A percentile compares a stretch with the other conserved stretches of the same genome.
phyloP scores from a whole-genome alignment of 2,113 vertebrate genomes.

The Hemichromis elongatus region DNA sequence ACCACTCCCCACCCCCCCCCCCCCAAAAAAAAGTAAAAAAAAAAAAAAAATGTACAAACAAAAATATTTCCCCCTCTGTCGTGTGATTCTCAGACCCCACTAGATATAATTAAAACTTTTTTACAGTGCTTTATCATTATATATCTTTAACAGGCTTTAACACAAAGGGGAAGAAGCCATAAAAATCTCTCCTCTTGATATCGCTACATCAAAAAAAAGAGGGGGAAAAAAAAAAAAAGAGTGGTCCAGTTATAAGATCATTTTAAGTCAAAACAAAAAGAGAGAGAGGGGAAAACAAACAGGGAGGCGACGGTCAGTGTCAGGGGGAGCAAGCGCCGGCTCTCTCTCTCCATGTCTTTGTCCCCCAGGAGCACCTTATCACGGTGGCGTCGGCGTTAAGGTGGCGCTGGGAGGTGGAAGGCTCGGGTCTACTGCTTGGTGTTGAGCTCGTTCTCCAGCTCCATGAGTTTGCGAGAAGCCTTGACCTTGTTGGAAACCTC shows the following conservation, averaged over 20 bases:
- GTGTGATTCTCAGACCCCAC: slow-evolving; percentile 65
- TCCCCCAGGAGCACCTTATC: slow-evolving; percentile 24
- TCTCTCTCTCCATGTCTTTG: not conserved
- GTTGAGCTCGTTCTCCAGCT: slow-evolving; percentile 97
- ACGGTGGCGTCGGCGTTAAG: not conserved
- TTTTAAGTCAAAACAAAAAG: slow-evolving; percentile 56
- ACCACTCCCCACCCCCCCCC: slow-evolving; percentile 33
- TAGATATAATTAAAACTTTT: slow-evolving; percentile 76
- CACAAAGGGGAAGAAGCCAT: slow-evolving; percentile 62
- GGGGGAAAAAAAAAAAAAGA: slow-evolving; percentile 41
- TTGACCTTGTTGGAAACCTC: slow-evolving; percentile 97
- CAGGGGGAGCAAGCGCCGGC: not conserved
- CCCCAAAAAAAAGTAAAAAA: not conserved
- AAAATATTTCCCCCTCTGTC: slow-evolving; percentile 74
- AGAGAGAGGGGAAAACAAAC: slow-evolving; percentile 30
- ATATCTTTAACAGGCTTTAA: slow-evolving; percentile 72
- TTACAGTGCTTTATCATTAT: slow-evolving; percentile 82
- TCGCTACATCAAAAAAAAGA: slow-evolving; percentile 62
- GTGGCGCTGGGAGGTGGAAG: slow-evolving; percentile 11
- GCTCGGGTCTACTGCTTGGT: slow-evolving; percentile 79
- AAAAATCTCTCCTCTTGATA: slow-evolving; percentile 66
- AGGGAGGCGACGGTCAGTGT: slow-evolving; percentile 34
- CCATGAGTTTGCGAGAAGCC: slow-evolving; percentile 93
- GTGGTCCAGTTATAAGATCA: slow-evolving; percentile 70
- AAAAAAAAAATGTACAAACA: slow-evolving; percentile 53